Conservation (phyloP, 2,113 vertebrate genomes). For the Heteronetta atricapilla region DNA sequence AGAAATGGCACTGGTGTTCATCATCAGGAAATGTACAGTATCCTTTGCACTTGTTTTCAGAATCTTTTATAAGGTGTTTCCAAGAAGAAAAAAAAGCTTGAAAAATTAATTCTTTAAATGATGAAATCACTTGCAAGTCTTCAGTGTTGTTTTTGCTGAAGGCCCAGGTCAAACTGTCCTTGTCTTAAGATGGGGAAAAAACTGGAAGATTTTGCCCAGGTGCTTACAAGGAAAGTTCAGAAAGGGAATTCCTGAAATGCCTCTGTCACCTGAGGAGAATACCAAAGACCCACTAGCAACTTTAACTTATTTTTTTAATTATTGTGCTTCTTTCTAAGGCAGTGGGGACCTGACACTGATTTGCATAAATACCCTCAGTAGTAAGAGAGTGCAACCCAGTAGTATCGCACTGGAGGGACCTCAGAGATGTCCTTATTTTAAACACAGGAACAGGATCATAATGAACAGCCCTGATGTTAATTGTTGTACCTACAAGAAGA, state of each 20-base stretch:
- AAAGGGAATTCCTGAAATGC: not conserved
- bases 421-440: not conserved
- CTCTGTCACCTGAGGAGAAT: not conserved
- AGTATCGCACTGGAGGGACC: not conserved
- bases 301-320: not conserved
- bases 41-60: not conserved
- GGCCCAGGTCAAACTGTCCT: not conserved
- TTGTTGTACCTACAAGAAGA: not conserved
- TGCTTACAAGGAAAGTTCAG: not conserved
- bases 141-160: accelerated
- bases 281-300: not conserved
- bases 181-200: not conserved
- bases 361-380: not conserved
- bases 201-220: accelerated
- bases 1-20: accelerated
- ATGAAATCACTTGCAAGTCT: not conserved
- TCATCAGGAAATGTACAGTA: not conserved
- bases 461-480: not conserved
- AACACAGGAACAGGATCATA: not conserved
- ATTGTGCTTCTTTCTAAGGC: not conserved
- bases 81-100: not conserved
- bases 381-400: not conserved
- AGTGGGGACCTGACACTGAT: not conserved
- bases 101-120: not conserved
- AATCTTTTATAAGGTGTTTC: not conserved